A percentile compares a stretch with the other conserved stretches of the same genome.
phyloP scores from a whole-genome alignment of 2,797 vertebrate genomes.

The Characodon lateralis region DNA sequence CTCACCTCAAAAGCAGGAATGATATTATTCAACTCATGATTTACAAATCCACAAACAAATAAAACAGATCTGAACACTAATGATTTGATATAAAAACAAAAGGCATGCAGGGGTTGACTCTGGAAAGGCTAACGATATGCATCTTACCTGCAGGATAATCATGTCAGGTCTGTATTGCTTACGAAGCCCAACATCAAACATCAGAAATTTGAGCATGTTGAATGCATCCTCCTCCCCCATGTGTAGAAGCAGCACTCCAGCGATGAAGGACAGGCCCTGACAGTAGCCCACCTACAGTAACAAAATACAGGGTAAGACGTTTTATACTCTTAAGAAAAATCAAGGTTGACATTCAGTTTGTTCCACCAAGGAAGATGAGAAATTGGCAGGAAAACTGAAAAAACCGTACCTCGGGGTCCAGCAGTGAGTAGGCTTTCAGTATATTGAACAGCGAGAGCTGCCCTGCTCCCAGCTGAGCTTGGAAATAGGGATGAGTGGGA shows the following conservation, averaged over 20 bases:
- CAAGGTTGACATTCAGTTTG: constrained; percentile 9
- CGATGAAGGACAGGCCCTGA: constrained; percentile 96
- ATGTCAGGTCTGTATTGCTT: constrained; percentile 97
- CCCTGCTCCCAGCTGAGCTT: constrained; percentile 93
- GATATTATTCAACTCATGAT: too few relatives aligned
- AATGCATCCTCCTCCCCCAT: constrained; percentile 97
- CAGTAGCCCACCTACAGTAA: constrained; percentile 90
- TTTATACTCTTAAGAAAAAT: constrained; percentile 3
- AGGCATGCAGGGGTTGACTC: background rate
- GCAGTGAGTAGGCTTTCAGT: constrained; percentile 95
- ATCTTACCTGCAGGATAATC: constrained; percentile 93
- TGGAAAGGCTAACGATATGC: background rate
- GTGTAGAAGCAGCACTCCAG: constrained; percentile 93
- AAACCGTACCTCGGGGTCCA: constrained; percentile 87
- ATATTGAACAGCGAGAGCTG: constrained; percentile 96
- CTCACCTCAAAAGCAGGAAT: background rate
- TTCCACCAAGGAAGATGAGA: background rate
- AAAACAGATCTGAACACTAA: background rate
- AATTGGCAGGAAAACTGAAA: background rate
- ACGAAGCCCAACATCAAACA: constrained; percentile 93
- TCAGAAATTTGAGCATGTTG: constrained; percentile 93
- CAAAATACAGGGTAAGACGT: constrained; percentile 17
- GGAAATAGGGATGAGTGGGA: constrained; percentile 96
- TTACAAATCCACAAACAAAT: too few relatives aligned
- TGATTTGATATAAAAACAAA: background rate